Evolutionary conservation across 2,888 invertebrate genomes (phyloP), one percentile per base, ranked within the genome.

Genomic region (Drosophila mettleri): DNA sequence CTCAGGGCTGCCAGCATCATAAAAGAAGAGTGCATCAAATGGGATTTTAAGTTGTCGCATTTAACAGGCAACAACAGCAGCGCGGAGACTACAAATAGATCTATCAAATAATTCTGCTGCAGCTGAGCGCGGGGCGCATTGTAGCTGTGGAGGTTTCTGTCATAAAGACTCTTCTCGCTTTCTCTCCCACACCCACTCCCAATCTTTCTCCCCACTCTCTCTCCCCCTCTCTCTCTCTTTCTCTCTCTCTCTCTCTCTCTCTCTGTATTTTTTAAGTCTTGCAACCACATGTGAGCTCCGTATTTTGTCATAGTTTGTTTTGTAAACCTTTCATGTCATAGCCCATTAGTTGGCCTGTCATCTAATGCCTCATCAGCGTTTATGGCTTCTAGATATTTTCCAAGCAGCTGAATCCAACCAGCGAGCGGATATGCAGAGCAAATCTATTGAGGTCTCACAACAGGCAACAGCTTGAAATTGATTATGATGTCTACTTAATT

Each of bases 31-130:
- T 89, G 88, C 81, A 86, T 89, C 87, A 86, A 88, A 89, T 89
- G 89, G 89, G 89, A 89, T 82, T 89, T 89, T 80, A 88, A 89
- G 87, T 86, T 88, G 89, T 86, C 76, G 80, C 89, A 86, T 88
- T 88, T 84, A 88, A 77, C 81, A 88, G 86, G 81, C 86, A 45
- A 34, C 49, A 68, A 51, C 38, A 34, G 39, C 59, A 53, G 38
- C 72, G 58, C 73, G 74, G 57, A 48, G 67, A 74, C 83, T 89
- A 88, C 89, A 89, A 89, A 89, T 89, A 80, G 86, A 89, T 89
- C 80, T 83, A 85, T 85, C 81, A 88, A 87, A 83, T n/a, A 43
- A 43, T 75, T 78, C 16, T 66, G 69, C 72, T 63, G 65, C 73
- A 78, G 85, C 84, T 68, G 62, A 39, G 57, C 27, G 36, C 20